Base-by-base conservation (phyloP, 2,113 vertebrate species). In the Vulpes ferrilata region DNA sequence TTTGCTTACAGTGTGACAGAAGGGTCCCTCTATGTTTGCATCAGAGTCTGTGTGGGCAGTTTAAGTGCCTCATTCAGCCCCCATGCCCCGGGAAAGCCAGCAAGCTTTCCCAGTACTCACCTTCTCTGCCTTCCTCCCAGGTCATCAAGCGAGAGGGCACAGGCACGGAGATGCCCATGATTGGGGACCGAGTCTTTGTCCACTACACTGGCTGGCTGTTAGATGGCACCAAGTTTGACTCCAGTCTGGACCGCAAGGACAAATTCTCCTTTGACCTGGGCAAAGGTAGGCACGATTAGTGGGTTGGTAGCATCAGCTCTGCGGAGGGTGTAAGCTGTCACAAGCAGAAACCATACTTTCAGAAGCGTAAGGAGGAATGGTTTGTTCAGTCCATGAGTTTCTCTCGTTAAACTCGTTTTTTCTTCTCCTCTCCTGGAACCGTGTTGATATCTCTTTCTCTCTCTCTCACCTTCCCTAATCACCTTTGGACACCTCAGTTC, bases 211-310 rank as follows among this genome's bases (percentile, higher is more conserved):
- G 99, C 19, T 99, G 99, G 91, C 99, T 99, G 87, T 96, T 99
- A 17, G 99, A 99, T 95, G 99, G 99, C 84, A 99, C 99, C 81
- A 99, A 99, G 96, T 99, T 99, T 96, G 99, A 99, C 97, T 99
- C 99, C 51, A 99, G 99, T 97, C 98, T 99, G 97, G 99, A 99
- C 98, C 97, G 99, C 95, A 99, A 96, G 97, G 99, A 99, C 62
- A 99, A 98, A 93, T 99, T 99, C 97, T 99, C 99, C 22, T 99
- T 99, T 96, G 99, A 99, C 97, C 93, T 99, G 97, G 99, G 99
- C 73, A 99, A 99, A 99, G 99, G 99, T 99, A 98, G 67, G 97
- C 53, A 3, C 88, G 67, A 67, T 53, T 32, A 82, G 25, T 59
- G n/a, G 76, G 38, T 17, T 86, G 57, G 30, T 13, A 12, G 82